Evolutionary conservation across 2,888 invertebrate species (phyloP), one percentile per base, ranked within the genome.

Genomic region (Agrotis ipsilon): DNA sequence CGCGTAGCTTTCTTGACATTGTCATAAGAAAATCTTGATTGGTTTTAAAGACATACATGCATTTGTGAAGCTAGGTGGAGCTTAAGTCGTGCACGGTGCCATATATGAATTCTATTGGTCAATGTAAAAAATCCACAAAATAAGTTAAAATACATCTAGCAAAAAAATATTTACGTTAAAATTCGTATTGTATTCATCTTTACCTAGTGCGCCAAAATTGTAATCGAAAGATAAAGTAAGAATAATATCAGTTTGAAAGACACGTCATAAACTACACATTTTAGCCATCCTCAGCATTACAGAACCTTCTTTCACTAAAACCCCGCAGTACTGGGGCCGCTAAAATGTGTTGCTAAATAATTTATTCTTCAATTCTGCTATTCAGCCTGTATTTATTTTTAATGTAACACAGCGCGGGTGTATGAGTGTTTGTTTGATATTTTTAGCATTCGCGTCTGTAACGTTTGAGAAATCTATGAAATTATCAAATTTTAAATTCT

Each of bases 351-450:
- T 60, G 62, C 63, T 49, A 63, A 74, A 71, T 72, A 75, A 82
- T 80, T 83, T 78, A 65, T 65, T 55, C 27, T 55, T 75, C 65
- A 60, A 54, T 68, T 83, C 74, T 52, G 60, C 81, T 68, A 79
- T 85, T 82, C 75, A 65, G 64, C 63, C 51, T 55, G 55, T 81
- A 84, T 84, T 85, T 86, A 84, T 86, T 82, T 85, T 85, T 82
- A 83, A 85, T 82, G 64, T 80, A 75, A 75, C 74, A 63, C 51
- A 71, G 79, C 81, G 71, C 70, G 59, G 61, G 62, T 69, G 72
- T 75, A 81, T 73, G 70, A 78, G 82, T 83, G 78, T 85, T 84
- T 84, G 86, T 83, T 85, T 80, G 73, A 58, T 85, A 85, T 85
- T 78, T 85, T 85, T 85, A 85, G 84, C 81, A 43, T 75, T 51